Percentiles rank a stretch among this genome's conserved stretches.
These are phyloP conservation scores for Pachycephala philippinensis DNA, from an alignment of 2,113 vertebrate species.

Conservation along the genomic window DNA sequence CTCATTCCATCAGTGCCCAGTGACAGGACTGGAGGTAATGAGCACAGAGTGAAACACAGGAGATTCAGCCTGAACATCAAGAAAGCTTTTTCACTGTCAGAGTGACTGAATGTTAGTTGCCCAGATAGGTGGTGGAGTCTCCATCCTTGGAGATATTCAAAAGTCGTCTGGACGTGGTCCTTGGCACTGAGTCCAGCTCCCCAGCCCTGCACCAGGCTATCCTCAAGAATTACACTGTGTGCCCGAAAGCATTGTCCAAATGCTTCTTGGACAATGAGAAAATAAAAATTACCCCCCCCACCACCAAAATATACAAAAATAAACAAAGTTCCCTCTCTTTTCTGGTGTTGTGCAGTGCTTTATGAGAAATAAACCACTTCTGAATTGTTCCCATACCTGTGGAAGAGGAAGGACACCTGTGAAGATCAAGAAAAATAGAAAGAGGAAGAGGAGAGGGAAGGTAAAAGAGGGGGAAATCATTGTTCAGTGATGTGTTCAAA, in stretches of 20 bases:
- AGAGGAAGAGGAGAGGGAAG: neutral
- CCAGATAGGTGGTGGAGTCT: neutral
- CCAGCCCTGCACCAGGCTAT: neutral
- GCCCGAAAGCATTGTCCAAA: neutral
- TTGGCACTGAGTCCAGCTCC: rapidly evolving
- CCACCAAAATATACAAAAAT: neutral
- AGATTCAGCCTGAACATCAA: neutral
- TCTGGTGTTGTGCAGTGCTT: neutral
- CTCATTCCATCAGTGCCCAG: neutral
- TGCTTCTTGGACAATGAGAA: neutral
- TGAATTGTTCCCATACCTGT: neutral
- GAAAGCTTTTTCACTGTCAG: neutral
- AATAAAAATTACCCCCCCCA: neutral
- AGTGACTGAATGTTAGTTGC: neutral
- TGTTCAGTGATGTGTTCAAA: neutral
- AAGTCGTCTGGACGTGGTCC: neutral
- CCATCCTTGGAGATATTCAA: neutral
- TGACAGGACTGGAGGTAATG: neutral
- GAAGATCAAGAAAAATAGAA: neutral
- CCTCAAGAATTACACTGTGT: neutral
- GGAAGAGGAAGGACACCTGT: neutral
- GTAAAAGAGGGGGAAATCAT: neutral
- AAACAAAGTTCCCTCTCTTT: neutral
- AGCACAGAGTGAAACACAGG: neutral
- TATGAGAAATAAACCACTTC: neutral